Base-by-base conservation (phyloP, 2,888 invertebrate species). In the Ceraclea dissimilis region DNA sequence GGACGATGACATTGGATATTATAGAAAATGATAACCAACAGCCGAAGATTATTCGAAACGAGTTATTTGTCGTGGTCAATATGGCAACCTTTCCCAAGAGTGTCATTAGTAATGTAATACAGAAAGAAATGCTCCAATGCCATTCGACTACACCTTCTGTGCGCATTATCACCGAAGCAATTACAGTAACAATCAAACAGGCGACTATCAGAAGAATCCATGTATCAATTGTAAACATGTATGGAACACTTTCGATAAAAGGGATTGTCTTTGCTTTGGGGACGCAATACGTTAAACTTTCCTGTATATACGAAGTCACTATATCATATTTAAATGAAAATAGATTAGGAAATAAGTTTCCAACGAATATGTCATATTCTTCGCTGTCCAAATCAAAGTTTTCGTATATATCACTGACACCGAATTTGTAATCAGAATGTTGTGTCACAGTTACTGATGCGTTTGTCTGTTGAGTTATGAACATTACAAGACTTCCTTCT, bases 291-390 rank as follows among this genome's bases (percentile, higher is more conserved):
- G 43, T 21, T 6, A 51, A 5, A 13, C 20, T 33, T 4, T 51
- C 51, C 16, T 51, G 43, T 6, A 51, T 13, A 11, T 17, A 43
- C 4, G 33, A 51, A 6, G 8, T 39, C 2, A 51, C 4, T 8
- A 18, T 13, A 11, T 39, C 19, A 21, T 18, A 21, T 18, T 43
- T 20, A 18, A 2, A 13, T 2, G 10, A 13, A 11, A 8, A n/a
- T 5, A 43, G 5, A 19, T 51, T 34, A 19, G 51, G 43, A 20
- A 51, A 19, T 13, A 51, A 17, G 16, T 51, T 51, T 19, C 51
- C 51, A 21, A 19, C 19, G 20, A 43, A 21, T 18, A 51, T 43
- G 22, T 51, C 51, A 11, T n/a, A 2, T 4, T 8, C 13, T n/a
- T 51, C 51, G 2, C n/a, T 43, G 10, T 19, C 21, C 19, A 51